These are phyloP conservation scores for Philhelius pedissequus DNA, from an alignment of 2,888 invertebrate genomes.

Conservation along the genomic window DNA sequence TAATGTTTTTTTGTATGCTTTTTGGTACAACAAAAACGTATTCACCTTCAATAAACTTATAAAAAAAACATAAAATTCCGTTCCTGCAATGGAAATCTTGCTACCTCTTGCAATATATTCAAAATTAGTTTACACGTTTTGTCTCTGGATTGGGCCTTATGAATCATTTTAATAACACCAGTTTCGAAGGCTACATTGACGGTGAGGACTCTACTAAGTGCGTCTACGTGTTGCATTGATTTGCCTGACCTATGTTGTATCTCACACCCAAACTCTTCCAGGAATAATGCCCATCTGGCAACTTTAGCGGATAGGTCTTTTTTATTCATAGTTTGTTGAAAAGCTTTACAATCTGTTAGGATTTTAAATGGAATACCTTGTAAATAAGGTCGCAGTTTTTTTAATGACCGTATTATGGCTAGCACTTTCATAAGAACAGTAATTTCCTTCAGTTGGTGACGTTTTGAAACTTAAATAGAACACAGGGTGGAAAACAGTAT, in stretches of 20 bases:
- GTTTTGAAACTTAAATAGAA: no score
- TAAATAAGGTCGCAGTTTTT: slow-evolving; percentile 70
- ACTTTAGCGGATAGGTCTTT: slow-evolving; percentile 69
- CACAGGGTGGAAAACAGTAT: no score
- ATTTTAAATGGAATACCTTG: not conserved
- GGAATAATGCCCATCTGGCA: slow-evolving; percentile 70
- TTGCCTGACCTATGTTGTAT: slow-evolving; percentile 35
- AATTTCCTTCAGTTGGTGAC: no score
- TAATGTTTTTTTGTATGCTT: not conserved
- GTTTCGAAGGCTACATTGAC: no score
- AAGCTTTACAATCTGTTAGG: slow-evolving; percentile 71
- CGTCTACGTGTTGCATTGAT: slow-evolving; percentile 25
- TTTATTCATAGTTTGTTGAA: slow-evolving; percentile 70
- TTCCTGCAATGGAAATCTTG: not conserved
- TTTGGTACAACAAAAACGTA: slow-evolving; percentile 13
- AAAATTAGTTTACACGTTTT: no score
- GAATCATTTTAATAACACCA: no score
- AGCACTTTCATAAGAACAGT: slow-evolving; percentile 72
- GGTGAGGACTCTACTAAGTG: slow-evolving; percentile 9
- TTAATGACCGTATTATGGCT: slow-evolving; percentile 70
- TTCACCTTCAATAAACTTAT: slow-evolving; percentile 35
- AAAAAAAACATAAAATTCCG: slow-evolving; percentile 7
- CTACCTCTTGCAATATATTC: no score
- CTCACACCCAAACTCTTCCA: not conserved
- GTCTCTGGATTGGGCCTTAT: no score